Evolutionary conservation across 2,888 invertebrate species (phyloP).

Genomic region (Pachycephus smyrnensis): DNA sequence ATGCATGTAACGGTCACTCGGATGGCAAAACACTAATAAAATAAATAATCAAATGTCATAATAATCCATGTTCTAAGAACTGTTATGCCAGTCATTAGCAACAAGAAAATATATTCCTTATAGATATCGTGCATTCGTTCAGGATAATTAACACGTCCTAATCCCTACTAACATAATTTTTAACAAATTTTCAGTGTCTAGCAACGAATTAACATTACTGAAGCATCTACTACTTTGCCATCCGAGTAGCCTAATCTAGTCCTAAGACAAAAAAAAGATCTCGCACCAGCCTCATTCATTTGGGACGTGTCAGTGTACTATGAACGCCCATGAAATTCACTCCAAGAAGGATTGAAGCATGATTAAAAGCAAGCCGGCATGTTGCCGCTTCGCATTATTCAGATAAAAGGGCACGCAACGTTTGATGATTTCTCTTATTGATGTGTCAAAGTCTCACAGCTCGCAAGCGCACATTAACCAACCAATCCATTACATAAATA

Average conservation of each 20-base stretch:
- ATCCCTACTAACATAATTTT: no score
- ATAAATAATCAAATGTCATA: no score
- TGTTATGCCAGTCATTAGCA: not conserved
- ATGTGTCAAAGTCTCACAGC: not conserved
- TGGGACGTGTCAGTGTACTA: not conserved
- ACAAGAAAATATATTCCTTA: not conserved
- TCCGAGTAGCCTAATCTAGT: not conserved
- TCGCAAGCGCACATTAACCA: not conserved
- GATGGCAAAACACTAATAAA: not conserved
- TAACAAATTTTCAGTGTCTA: no score
- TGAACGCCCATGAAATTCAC: not conserved
- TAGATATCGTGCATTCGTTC: no score
- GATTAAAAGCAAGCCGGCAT: not conserved
- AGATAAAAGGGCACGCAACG: not conserved
- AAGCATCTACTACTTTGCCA: not conserved
- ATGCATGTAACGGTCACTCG: not conserved
- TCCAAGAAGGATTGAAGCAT: not conserved
- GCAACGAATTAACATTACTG: not conserved
- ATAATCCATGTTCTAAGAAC: no score
- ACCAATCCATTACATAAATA: not conserved
- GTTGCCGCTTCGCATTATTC: not conserved
- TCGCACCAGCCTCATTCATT: not conserved
- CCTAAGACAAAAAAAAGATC: not conserved
- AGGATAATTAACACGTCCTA: no score
- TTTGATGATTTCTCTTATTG: not conserved